phyloP scores from a whole-genome alignment of 1,140 invertebrate species.

The Drosophila sechellia region DNA sequence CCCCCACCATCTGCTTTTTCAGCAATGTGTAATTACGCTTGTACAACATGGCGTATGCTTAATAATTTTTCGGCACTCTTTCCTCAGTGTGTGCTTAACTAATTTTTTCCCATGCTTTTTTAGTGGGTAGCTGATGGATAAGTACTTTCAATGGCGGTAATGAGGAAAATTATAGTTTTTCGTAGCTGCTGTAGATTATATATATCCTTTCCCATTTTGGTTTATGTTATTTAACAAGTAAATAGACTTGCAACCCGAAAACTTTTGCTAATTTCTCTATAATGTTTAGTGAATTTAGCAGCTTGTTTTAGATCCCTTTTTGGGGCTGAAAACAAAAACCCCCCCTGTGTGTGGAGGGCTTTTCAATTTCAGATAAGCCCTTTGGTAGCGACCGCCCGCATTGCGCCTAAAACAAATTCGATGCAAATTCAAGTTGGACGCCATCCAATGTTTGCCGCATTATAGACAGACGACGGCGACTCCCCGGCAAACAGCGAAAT shows the following conservation, averaged over 20 bases:
- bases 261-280: not conserved
- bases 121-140: slow-evolving; percentile 28
- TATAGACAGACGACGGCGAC: slow-evolving; percentile 47
- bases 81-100: slow-evolving; percentile 37
- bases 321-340: not conserved
- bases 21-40: slow-evolving; percentile 74
- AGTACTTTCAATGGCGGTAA: slow-evolving; percentile 22
- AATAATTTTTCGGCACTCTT: slow-evolving; percentile 53
- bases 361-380: slow-evolving; percentile 77
- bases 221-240: no score
- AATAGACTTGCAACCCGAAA: not conserved
- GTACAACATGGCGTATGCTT: slow-evolving; percentile 76
- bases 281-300: not conserved
- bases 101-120: slow-evolving; percentile 24
- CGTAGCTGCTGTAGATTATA: not conserved
- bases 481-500: slow-evolving; percentile 40
- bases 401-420: slow-evolving; percentile 71
- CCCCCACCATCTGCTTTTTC: not conserved
- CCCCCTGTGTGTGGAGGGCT: slow-evolving; percentile 8
- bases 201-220: no score
- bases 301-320: not conserved
- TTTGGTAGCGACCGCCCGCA: slow-evolving; percentile 58
- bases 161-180: slow-evolving; percentile 14
- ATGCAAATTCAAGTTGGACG: slow-evolving; percentile 77
- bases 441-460: slow-evolving; percentile 76